These are phyloP conservation scores for Sorex araneus DNA, from an alignment of 2,113 vertebrate species.

Conservation along the genomic window DNA sequence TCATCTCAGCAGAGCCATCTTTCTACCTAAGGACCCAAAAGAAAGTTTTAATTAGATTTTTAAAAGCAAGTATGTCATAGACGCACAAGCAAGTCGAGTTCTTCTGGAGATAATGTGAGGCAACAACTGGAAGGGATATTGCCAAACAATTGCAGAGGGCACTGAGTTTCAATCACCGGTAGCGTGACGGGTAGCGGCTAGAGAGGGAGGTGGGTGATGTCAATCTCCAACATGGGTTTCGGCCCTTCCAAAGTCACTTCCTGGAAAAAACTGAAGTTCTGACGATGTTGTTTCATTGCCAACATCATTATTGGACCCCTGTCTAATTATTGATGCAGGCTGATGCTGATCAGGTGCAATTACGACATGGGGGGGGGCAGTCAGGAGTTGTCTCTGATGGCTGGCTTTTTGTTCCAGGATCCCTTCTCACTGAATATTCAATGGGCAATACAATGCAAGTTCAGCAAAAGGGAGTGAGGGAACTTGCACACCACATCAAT, in stretches of 20 bases:
- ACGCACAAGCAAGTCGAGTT: conserved; percentile 83
- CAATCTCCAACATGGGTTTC: neutral
- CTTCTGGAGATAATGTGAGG: conserved; percentile 77
- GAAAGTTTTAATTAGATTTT: conserved; percentile 89
- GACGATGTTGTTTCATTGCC: conserved; percentile 21
- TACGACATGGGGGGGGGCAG: neutral
- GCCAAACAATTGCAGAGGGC: conserved; percentile 73
- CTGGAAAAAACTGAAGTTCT: conserved; percentile 63
- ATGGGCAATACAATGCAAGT: conserved; percentile 70
- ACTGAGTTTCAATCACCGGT: conserved; percentile 51
- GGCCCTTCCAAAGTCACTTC: neutral
- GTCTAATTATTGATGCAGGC: conserved; percentile 61
- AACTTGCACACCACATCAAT: conserved; percentile 8
- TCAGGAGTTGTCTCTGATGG: conserved; percentile 63
- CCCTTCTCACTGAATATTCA: conserved; percentile 39
- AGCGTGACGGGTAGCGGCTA: neutral
- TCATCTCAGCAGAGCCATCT: conserved; percentile 90
- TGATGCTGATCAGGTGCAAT: conserved; percentile 66
- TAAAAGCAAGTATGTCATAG: conserved; percentile 88
- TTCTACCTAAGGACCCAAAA: conserved; percentile 91
- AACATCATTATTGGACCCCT: neutral
- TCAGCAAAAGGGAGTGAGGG: conserved; percentile 67
- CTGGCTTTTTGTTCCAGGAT: conserved; percentile 67
- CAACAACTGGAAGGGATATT: conserved; percentile 74
- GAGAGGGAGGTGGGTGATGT: neutral